phyloP scores from a whole-genome alignment of 64 coral and sea anemone species.

The Porites lutea region DNA sequence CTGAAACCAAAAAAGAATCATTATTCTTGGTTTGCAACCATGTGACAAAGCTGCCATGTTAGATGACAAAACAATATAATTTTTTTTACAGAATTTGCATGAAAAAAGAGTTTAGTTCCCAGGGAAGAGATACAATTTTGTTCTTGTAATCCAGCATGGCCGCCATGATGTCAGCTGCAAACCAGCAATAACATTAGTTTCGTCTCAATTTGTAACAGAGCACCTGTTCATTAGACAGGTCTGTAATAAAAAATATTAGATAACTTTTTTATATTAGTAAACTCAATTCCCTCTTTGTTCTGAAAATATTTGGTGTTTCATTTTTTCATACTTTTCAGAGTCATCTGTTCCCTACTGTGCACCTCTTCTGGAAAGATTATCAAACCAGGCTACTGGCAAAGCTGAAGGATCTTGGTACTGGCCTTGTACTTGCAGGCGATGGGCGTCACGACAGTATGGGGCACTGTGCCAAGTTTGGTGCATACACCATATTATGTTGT shows the following conservation, averaged over 20 bases:
- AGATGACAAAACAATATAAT: too few relatives aligned
- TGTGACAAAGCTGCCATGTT: too few relatives aligned
- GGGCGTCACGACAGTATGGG: slow-evolving; percentile 27
- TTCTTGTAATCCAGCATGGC: background rate
- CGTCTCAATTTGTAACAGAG: slow-evolving; percentile 1
- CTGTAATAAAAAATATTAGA: background rate
- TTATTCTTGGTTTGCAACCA: too few relatives aligned
- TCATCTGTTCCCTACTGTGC: slow-evolving; percentile 35
- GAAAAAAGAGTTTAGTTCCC: too few relatives aligned
- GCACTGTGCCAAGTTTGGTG: slow-evolving; percentile 33
- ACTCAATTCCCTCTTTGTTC: background rate
- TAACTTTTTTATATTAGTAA: background rate
- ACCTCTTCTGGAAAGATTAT: slow-evolving; percentile 37
- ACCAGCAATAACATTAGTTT: too few relatives aligned
- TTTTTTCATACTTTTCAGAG: slow-evolving; percentile 17
- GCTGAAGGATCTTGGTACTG: slow-evolving; percentile 16
- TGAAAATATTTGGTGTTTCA: slow-evolving; percentile 5
- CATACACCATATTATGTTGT: too few relatives aligned
- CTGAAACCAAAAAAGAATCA: background rate
- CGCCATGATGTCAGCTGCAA: too few relatives aligned
- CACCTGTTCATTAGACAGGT: background rate
- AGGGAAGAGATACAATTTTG: background rate
- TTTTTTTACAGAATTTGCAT: too few relatives aligned
- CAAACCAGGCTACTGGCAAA: slow-evolving; percentile 25
- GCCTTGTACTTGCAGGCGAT: slow-evolving; percentile 6